Evolutionary conservation across 53 echinoderm and acorn worm genomes (phyloP), one percentile per base, ranked within the genome.

Genomic region (Paelopatides confundens): DNA sequence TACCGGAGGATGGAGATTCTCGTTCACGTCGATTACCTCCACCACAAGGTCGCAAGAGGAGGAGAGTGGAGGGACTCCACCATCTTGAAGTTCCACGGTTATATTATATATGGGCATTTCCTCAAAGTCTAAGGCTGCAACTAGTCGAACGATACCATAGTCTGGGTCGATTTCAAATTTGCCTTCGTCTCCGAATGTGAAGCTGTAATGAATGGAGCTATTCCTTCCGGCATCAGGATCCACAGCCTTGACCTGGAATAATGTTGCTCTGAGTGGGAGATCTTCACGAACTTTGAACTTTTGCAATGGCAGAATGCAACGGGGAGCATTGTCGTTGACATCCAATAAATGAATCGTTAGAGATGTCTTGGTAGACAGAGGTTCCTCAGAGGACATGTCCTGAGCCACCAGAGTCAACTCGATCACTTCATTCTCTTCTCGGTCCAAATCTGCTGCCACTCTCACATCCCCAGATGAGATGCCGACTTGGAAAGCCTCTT

Each of bases 11-110:
- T 98, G 92, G 47, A 91, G 85, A 81, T 98, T 98, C 82, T 98
- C 98, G 64, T 98, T 95, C 35, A 98, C 98, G 35, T 98, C 95
- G 5, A 95, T 90, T 9, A 98, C 98, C 74, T 98, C 92, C 18
- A 98, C 95, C 18, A 95, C 90, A 31, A 98, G 69, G 62, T 90
- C 86, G 88, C 98, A 98, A 5, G 90, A 89, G 4, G 98, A 94
- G 7, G 71, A 89, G 58, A 93, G 88, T 18, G 92, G 71, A 10
- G 98, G 98, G 27, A 86, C 86, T 27, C 98, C 98, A 39, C 90
- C 90, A 38, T 98, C 98, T 36, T 91, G 92, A 48, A 95, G 82
- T 31, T 88, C 87, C 11, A 94, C 89, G 1, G 76, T 54, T 32
- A 98, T 94, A 54, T 92, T 90, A 35, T 95, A 98, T 23, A 92